Percentiles rank a stretch among this genome's conserved stretches.
These are phyloP conservation scores for Galleria mellonella DNA, from an alignment of 1,140 invertebrate species.

Conservation along the genomic window DNA sequence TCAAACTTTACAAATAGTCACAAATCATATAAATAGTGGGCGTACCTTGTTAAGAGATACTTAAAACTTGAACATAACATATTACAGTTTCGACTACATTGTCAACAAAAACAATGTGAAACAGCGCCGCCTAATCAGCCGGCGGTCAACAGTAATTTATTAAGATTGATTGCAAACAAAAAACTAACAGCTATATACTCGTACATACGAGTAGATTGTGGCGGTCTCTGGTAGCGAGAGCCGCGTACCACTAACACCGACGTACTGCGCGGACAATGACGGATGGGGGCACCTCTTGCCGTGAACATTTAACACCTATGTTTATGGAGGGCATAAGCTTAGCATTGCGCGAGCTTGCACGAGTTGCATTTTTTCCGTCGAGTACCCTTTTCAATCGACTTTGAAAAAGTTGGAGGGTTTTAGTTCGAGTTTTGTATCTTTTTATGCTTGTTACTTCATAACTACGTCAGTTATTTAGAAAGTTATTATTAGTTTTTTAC, in stretches of 20 bases:
- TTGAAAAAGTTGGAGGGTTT: too few relatives aligned
- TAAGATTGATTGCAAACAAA: conserved; percentile 3
- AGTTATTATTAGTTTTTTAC: too few relatives aligned
- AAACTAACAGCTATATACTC: conserved; percentile 5
- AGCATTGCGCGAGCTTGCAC: background rate
- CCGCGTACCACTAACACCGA: too few relatives aligned
- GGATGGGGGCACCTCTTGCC: conserved; percentile 28
- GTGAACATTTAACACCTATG: conserved; percentile 43
- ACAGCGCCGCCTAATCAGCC: conserved; percentile 8
- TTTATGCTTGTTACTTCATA: too few relatives aligned
- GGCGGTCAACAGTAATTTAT: conserved; percentile 4
- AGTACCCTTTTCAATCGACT: too few relatives aligned
- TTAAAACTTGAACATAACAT: conserved; percentile 4
- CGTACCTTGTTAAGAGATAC: background rate
- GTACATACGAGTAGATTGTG: too few relatives aligned
- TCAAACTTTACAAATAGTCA: too few relatives aligned
- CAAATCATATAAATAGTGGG: too few relatives aligned
- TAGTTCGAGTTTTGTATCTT: too few relatives aligned
- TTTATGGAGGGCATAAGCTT: conserved; percentile 5
- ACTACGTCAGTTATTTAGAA: too few relatives aligned
- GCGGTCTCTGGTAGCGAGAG: too few relatives aligned
- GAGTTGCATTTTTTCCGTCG: too few relatives aligned
- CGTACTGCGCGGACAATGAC: conserved; percentile 32
- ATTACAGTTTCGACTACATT: background rate
- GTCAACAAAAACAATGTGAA: conserved; percentile 9